phyloP scores from a whole-genome alignment of 2,888 invertebrate genomes.

The Sarcophaga carnaria region DNA sequence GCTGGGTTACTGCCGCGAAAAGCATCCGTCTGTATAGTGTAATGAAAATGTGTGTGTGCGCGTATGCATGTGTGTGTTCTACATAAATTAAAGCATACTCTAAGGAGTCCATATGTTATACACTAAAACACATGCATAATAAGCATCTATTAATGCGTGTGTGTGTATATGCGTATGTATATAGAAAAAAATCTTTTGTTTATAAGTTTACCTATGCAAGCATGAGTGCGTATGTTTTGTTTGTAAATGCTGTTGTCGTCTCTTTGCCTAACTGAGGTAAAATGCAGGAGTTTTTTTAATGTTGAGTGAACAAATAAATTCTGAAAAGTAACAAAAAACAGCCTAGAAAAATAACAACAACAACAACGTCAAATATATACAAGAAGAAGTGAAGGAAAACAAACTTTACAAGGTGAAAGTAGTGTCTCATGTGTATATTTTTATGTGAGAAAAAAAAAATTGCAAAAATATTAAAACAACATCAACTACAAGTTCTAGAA shows the following conservation, averaged over 20 bases:
- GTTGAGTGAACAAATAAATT: conserved; percentile 49
- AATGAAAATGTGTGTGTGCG: neutral
- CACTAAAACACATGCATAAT: neutral
- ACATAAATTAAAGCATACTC: conserved; percentile 67
- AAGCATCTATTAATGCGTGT: neutral
- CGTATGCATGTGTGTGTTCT: conserved; percentile 44
- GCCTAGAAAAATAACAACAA: conserved; percentile 2
- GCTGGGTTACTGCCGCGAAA: conserved; percentile 15
- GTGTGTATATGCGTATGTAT: neutral
- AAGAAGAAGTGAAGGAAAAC: neutral
- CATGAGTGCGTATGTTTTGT: conserved; percentile 41
- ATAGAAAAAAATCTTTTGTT: no score
- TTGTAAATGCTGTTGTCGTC: neutral
- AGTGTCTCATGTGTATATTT: conserved; percentile 50
- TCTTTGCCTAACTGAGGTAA: conserved; percentile 39
- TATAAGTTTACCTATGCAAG: neutral
- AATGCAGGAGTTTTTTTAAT: conserved; percentile 36
- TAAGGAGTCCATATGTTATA: conserved; percentile 38
- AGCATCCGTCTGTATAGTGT: neutral
- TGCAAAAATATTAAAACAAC: conserved; percentile 8
- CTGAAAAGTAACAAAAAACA: conserved; percentile 26
- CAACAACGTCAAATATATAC: neutral
- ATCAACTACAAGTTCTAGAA: neutral
- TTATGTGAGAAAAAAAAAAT: neutral
- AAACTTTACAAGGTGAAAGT: conserved; percentile 58